Percentiles rank a stretch among this genome's conserved stretches.
Evolutionary conservation across 2,797 vertebrate species (phyloP).

Genomic region (Lindbergichthys nudifrons): DNA sequence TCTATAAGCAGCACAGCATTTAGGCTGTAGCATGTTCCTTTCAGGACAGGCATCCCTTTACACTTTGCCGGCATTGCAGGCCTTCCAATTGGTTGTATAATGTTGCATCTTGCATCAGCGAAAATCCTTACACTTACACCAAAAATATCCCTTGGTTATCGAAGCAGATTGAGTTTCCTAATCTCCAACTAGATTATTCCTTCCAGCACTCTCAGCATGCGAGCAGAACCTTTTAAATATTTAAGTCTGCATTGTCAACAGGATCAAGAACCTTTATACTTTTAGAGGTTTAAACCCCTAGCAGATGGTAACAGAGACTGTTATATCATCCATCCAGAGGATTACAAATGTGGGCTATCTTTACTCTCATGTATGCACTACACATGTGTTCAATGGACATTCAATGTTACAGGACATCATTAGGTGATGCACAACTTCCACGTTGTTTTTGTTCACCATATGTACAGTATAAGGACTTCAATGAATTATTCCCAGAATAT

Average conservation of each 20-base stretch:
- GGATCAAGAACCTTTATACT: conserved; percentile 69
- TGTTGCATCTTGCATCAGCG: conserved; percentile 60
- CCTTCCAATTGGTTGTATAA: conserved; percentile 59
- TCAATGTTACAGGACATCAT: conserved; percentile 38
- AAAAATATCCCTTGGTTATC: conserved; percentile 70
- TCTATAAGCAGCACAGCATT: conserved; percentile 45
- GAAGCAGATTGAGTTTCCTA: conserved; percentile 69
- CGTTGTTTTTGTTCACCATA: conserved; percentile 29
- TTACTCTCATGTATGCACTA: conserved; percentile 36
- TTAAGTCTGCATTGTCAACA: conserved; percentile 72
- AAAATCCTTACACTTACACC: conserved; percentile 70
- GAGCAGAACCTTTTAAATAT: conserved; percentile 72
- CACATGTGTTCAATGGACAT: conserved; percentile 38
- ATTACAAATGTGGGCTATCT: conserved; percentile 67
- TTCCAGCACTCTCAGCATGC: conserved; percentile 56
- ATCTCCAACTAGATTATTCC: conserved; percentile 76
- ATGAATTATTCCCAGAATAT: conserved; percentile 10
- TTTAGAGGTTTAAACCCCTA: conserved; percentile 69
- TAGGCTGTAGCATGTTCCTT: conserved; percentile 26
- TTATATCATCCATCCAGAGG: conserved; percentile 67
- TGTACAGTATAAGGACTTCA: conserved; percentile 9
- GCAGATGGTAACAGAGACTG: conserved; percentile 75
- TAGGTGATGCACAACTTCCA: conserved; percentile 35
- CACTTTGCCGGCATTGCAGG: conserved; percentile 32
- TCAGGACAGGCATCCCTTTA: conserved; percentile 43